Base-by-base conservation (phyloP, 2,888 invertebrate species). In the Tenthredo notha region DNA sequence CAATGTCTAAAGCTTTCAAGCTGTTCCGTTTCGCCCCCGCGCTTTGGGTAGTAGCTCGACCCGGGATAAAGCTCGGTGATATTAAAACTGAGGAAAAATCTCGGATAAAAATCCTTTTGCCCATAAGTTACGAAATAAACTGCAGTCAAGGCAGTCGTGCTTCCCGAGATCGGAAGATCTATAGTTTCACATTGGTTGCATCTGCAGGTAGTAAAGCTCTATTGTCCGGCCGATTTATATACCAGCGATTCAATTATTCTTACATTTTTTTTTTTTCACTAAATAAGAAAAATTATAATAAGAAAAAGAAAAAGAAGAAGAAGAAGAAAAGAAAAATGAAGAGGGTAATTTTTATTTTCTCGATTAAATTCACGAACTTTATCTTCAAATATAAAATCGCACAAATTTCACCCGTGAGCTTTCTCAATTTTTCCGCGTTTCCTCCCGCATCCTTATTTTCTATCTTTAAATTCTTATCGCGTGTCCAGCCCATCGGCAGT, bases 111-210 rank as follows among this genome's bases (percentile, higher is more conserved):
- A 77, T 29, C 54, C 50, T 54, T 18, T 54, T 18, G 77, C 50
- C 50, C 77, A 77, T 77, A 77, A 77, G 77, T 77, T 77, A 77
- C 77, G 54, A 77, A 77, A 77, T 77, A 77, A 77, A 77, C 77
- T 77, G 77, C 77, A 77, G 50, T 77, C 77, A 54, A 50, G 77
- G 54, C 54, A 77, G 72, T 43, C 40, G 40, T 18, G 21, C 21
- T 21, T 25, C 61, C 10, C 77, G 18, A 54, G 25, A 77, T 54
- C 40, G 50, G 6, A n/a, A 50, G 77, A 77, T 47, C 50, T 77
- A 77, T 77, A 37, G 77, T 77, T 54, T 77, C 77, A 77, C 77
- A 54, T 77, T 77, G 50, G 54, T 77, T 54, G 77, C 77, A 77
- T 77, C 77, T 77, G 77, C 50, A 77, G 50, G 15, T 50, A 74